Conservation (phyloP, 2,797 vertebrate genomes). For the Sebastiscus albofasciatus region DNA sequence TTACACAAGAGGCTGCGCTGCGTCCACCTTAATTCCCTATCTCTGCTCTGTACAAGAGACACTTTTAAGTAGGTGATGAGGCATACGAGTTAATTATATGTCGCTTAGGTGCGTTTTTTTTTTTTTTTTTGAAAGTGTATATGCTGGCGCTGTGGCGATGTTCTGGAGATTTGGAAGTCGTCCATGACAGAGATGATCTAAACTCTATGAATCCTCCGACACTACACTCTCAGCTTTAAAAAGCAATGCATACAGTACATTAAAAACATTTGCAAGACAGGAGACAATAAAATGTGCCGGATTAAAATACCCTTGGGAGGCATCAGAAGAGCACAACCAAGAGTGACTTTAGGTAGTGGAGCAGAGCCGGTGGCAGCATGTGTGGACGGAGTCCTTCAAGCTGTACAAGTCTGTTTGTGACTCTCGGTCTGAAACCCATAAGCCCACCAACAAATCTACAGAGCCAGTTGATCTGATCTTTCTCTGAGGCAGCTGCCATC, state of each 20-base stretch:
- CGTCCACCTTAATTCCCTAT: slow-evolving; percentile 74
- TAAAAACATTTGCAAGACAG: slow-evolving; percentile 33
- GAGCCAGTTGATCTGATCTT: background rate
- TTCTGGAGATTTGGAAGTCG: slow-evolving; percentile 58
- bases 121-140: slow-evolving; percentile 17
- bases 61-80: slow-evolving; percentile 80
- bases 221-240: slow-evolving; percentile 3
- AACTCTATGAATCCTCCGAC: slow-evolving; percentile 61
- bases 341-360: background rate
- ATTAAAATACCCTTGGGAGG: slow-evolving; percentile 19
- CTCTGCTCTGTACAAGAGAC: slow-evolving; percentile 56
- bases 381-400: background rate
- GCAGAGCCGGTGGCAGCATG: background rate
- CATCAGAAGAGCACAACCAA: background rate
- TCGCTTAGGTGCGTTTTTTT: slow-evolving; percentile 73
- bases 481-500: background rate
- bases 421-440: background rate
- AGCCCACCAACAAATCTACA: background rate
- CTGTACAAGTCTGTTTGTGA: background rate
- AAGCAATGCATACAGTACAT: slow-evolving; percentile 20
- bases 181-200: slow-evolving; percentile 60
- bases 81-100: slow-evolving; percentile 82
- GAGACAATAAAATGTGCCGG: background rate
- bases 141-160: slow-evolving; percentile 55
- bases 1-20: slow-evolving; percentile 69